Evolutionary conservation across 2,797 vertebrate genomes (phyloP).

Genomic region (Cynodonichthys magdalenae): DNA sequence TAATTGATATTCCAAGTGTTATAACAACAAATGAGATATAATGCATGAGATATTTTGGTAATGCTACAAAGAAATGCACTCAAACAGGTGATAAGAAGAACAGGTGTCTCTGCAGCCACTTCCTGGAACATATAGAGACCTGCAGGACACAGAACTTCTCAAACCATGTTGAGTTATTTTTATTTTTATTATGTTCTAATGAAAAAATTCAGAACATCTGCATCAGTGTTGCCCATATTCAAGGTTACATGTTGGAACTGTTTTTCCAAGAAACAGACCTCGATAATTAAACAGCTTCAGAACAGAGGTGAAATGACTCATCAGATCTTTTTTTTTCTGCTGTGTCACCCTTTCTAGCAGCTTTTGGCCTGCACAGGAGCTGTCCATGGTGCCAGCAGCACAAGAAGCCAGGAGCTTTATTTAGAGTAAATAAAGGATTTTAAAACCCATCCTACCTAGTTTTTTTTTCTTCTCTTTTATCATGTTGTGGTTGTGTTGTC

Average conservation of each 20-base stretch:
- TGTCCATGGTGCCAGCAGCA: conserved; percentile 5
- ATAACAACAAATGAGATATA: too few relatives aligned
- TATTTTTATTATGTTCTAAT: background rate
- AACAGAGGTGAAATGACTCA: background rate
- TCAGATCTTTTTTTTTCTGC: background rate
- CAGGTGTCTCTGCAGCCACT: too few relatives aligned
- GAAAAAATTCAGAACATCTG: background rate
- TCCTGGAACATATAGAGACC: too few relatives aligned
- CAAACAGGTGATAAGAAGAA: too few relatives aligned
- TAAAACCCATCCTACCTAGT: background rate
- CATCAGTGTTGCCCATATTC: too few relatives aligned
- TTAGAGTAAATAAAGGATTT: background rate
- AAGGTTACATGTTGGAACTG: too few relatives aligned
- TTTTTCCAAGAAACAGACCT: background rate
- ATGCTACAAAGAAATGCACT: too few relatives aligned
- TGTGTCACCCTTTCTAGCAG: background rate
- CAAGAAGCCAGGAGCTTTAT: background rate
- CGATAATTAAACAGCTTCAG: background rate
- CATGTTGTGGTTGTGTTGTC: background rate
- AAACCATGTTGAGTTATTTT: too few relatives aligned
- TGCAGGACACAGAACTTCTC: too few relatives aligned
- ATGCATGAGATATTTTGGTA: too few relatives aligned
- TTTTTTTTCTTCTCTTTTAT: background rate
- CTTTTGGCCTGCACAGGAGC: background rate
- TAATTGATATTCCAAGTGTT: background rate